A percentile compares a stretch with the other conserved stretches of the same genome.
Evolutionary conservation across 2,888 invertebrate species (phyloP).

Genomic region (Nephrotoma appendiculata): DNA sequence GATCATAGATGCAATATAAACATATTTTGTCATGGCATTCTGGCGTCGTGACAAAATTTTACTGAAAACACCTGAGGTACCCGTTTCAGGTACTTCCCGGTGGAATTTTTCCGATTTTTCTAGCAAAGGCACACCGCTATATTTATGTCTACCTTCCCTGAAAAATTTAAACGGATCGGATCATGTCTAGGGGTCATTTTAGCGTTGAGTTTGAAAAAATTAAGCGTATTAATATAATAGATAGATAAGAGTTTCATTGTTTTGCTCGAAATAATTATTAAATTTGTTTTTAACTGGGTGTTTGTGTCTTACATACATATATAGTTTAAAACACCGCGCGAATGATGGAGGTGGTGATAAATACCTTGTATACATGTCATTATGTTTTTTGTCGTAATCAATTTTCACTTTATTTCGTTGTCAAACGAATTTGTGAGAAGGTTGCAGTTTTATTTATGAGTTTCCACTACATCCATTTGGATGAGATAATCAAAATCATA

Average conservation of each 20-base stretch:
- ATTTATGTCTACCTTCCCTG: too few species aligned
- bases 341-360: background rate
- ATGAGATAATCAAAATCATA: background rate
- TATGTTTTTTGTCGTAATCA: background rate
- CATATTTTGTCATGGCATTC: too few species aligned
- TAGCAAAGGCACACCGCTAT: too few species aligned
- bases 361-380: background rate
- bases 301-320: background rate
- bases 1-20: too few species aligned
- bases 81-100: too few species aligned
- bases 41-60: too few species aligned
- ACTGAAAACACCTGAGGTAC: too few species aligned
- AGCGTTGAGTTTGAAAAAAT: too few species aligned
- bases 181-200: too few species aligned
- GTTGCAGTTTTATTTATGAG: background rate
- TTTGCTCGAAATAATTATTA: background rate
- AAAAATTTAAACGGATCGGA: too few species aligned
- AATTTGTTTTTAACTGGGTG: background rate
- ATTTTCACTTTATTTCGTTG: background rate
- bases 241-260: background rate
- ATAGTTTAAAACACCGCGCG: background rate
- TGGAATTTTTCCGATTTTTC: too few species aligned
- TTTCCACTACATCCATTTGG: background rate
- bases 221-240: too few species aligned
- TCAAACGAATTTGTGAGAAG: background rate